Evolutionary conservation across 2,888 invertebrate species (phyloP).

Genomic region (Conistra vaccinii): DNA sequence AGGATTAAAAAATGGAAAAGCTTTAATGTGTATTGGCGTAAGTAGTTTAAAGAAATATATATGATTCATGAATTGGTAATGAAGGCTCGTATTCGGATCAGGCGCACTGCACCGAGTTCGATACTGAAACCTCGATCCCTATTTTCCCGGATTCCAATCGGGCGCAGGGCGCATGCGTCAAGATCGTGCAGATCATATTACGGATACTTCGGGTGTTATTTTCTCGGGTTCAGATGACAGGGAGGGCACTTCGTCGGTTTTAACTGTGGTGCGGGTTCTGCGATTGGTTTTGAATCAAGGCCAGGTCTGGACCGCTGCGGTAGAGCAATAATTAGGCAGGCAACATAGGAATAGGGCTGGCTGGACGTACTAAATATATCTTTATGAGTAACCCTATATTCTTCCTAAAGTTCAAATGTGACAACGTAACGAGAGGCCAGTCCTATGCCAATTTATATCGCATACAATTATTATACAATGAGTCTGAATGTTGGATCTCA

Average conservation of each 20-base stretch:
- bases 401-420: neutral
- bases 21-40: neutral
- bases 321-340: too few species aligned
- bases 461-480: neutral
- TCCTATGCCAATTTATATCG: conserved; percentile 1
- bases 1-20: neutral
- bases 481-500: conserved; percentile 43
- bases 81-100: conserved; percentile 12
- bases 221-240: neutral
- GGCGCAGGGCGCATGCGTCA: neutral
- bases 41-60: neutral
- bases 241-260: neutral
- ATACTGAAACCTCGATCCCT: neutral
- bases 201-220: conserved; percentile 20
- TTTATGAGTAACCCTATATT: neutral
- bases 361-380: neutral
- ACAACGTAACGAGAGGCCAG: neutral
- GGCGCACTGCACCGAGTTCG: conserved; percentile 5
- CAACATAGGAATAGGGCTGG: neutral
- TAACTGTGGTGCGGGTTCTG: neutral
- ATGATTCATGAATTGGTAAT: neutral
- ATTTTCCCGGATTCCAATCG: conserved; percentile 3
- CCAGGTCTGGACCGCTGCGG: too few species aligned
- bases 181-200: conserved; percentile 6
- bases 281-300: neutral